These are phyloP conservation scores for Dendrophyllia cribrosa DNA, from an alignment of 64 coral and sea anemone species.

Conservation along the genomic window DNA sequence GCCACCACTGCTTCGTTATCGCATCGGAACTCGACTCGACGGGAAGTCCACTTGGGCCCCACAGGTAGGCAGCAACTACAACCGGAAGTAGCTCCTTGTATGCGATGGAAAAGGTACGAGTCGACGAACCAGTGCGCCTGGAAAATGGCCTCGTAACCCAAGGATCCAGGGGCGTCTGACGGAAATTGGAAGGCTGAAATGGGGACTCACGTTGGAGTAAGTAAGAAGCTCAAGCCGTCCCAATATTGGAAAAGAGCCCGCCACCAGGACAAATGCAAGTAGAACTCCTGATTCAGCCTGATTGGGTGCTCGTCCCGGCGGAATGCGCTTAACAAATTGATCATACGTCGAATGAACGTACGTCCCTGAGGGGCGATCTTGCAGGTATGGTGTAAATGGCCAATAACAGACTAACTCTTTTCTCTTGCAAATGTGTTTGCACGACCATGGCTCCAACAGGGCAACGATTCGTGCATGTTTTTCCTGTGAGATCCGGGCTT, in stretches of 20 bases:
- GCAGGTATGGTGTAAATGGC: conserved; percentile 43
- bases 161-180: conserved; percentile 10
- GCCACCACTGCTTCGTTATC: conserved; percentile 41
- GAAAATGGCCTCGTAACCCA: conserved; percentile 17
- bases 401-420: conserved; percentile 18
- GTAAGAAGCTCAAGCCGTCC: conserved; percentile 40
- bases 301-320: conserved; percentile 54
- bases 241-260: conserved; percentile 23
- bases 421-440: conserved; percentile 2
- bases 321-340: conserved; percentile 20
- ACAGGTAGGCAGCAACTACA: conserved; percentile 2
- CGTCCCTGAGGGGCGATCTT: conserved; percentile 42
- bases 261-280: conserved; percentile 47
- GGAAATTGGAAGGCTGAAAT: conserved; percentile 32
- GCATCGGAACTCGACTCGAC: neutral
- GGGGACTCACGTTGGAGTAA: neutral
- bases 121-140: neutral
- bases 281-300: conserved; percentile 47
- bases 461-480: conserved; percentile 12
- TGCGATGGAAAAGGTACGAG: neutral
- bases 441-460: conserved; percentile 23
- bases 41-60: neutral
- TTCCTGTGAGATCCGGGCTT: conserved; percentile 21
- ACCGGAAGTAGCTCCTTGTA: conserved; percentile 12
- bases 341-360: conserved; percentile 42